phyloP scores from a whole-genome alignment of 2,888 invertebrate species.

The Cataglyphis albicans region DNA sequence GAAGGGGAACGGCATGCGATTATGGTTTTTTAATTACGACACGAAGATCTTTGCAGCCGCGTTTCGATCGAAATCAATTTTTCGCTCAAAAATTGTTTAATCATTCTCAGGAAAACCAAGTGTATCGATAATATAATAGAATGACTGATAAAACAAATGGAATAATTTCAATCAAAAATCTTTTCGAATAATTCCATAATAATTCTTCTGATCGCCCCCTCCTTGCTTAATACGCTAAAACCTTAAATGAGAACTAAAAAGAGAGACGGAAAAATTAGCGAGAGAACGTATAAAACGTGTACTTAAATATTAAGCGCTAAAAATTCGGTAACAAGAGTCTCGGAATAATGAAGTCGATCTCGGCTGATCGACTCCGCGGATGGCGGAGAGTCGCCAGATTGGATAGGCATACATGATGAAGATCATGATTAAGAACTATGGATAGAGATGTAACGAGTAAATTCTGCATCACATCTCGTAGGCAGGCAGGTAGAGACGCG shows the following conservation, averaged over 20 bases:
- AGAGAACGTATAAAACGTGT: constrained; percentile 62
- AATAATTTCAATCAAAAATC: neutral
- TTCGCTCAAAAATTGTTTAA: neutral
- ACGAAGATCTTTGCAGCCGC: neutral
- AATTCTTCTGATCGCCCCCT: constrained; percentile 21
- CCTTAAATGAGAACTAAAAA: constrained; percentile 35
- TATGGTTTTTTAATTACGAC: neutral
- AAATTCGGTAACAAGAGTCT: constrained; percentile 63
- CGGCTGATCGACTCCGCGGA: constrained; percentile 18
- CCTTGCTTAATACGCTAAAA: constrained; percentile 44
- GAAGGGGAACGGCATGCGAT: constrained; percentile 50
- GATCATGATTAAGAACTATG: constrained; percentile 45
- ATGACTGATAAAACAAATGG: neutral
- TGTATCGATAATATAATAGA: neutral
- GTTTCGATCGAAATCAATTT: neutral
- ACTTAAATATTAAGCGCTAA: constrained; percentile 70
- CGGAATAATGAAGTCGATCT: constrained; percentile 29
- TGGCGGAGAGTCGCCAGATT: constrained; percentile 26
- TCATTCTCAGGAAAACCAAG: neutral
- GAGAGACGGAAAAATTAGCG: constrained; percentile 51
- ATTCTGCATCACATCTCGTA: constrained; percentile 75
- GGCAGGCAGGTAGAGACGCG: constrained; percentile 73
- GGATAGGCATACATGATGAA: constrained; percentile 28
- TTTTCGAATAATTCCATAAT: neutral
- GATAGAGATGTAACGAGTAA: constrained; percentile 67